These are phyloP conservation scores for Drosophila littoralis DNA, from an alignment of 1,140 invertebrate genomes.

Conservation along the genomic window DNA sequence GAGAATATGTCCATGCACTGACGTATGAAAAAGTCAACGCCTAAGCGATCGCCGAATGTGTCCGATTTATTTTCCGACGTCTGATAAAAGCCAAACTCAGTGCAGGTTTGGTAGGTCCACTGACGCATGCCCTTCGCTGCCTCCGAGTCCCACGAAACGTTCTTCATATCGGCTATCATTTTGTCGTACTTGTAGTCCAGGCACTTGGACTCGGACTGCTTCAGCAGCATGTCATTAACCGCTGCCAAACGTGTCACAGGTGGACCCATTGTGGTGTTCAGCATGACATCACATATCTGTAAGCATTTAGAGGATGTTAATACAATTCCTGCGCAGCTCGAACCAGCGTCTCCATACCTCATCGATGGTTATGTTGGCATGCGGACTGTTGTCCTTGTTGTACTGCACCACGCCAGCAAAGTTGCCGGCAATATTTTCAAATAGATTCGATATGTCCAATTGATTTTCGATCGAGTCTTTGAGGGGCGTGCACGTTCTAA, in stretches of 20 bases:
- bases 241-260: slow-evolving; percentile 89
- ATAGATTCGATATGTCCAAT: slow-evolving; percentile 93
- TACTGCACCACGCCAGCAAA: slow-evolving; percentile 96
- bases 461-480: slow-evolving; percentile 86
- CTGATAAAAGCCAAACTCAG: slow-evolving; percentile 97
- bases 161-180: slow-evolving; percentile 90
- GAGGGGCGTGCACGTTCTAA: slow-evolving; percentile 91
- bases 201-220: slow-evolving; percentile 90
- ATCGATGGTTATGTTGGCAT: slow-evolving; percentile 92
- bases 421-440: slow-evolving; percentile 91
- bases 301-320: background rate
- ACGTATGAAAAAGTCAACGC: slow-evolving; percentile 91
- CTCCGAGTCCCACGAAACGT: slow-evolving; percentile 89
- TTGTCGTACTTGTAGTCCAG: slow-evolving; percentile 93
- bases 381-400: slow-evolving; percentile 95
- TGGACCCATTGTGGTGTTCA: slow-evolving; percentile 86
- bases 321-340: no score
- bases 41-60: slow-evolving; percentile 92
- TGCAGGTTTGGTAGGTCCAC: slow-evolving; percentile 98
- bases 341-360: slow-evolving; percentile 58
- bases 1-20: slow-evolving; percentile 95
- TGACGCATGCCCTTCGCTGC: slow-evolving; percentile 89
- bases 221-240: slow-evolving; percentile 90
- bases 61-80: slow-evolving; percentile 90
- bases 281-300: slow-evolving; percentile 90